Percentiles rank a stretch among this genome's conserved stretches.
phyloP scores from a whole-genome alignment of 2,888 invertebrate species.

The Neoaliturus tenellus region DNA sequence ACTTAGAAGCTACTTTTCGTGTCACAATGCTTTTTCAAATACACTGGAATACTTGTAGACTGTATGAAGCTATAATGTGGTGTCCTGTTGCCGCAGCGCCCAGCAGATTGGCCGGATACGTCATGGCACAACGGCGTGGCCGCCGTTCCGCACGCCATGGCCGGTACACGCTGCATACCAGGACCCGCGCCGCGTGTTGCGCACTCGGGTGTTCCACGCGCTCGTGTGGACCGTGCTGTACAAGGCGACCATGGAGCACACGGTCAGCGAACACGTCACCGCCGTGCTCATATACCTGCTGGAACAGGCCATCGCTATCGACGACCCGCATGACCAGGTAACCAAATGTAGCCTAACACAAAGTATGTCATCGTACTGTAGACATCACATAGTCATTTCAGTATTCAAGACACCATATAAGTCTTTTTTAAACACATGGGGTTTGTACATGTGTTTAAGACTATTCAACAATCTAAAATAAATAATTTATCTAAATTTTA shows the following conservation, averaged over 20 bases:
- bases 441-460: too few species aligned
- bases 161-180: constrained; percentile 79
- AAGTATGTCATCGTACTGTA: too few species aligned
- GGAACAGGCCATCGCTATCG: constrained; percentile 79
- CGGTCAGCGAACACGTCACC: constrained; percentile 91
- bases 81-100: constrained; percentile 72
- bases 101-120: constrained; percentile 77
- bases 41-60: too few species aligned
- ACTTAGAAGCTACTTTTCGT: too few species aligned
- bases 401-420: too few species aligned
- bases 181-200: constrained; percentile 80
- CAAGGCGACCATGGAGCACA: constrained; percentile 85
- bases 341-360: too few species aligned
- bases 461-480: too few species aligned
- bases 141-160: constrained; percentile 86
- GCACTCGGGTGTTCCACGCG: constrained; percentile 81
- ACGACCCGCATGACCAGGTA: constrained; percentile 66
- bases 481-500: too few species aligned
- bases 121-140: constrained; percentile 82
- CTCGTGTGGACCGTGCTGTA: constrained; percentile 89
- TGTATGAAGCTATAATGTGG: too few species aligned
- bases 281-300: constrained; percentile 91
- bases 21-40: too few species aligned
- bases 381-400: too few species aligned
- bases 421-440: too few species aligned